Evolutionary conservation across 2,113 vertebrate species (phyloP), one percentile per base, ranked within the genome.

Genomic region (Scomber scombrus): DNA sequence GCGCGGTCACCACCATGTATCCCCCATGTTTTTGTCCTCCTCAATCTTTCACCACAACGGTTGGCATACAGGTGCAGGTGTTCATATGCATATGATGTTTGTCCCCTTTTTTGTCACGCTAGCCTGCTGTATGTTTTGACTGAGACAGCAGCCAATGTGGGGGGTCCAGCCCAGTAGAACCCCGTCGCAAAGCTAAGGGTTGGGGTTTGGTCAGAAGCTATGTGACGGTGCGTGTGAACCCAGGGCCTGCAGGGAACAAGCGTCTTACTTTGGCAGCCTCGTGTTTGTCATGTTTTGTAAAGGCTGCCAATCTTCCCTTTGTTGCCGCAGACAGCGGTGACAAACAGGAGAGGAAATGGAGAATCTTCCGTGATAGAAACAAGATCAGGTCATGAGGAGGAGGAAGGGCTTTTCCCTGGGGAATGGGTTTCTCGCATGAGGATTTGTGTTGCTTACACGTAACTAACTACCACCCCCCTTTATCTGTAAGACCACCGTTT

Each of bases 101-200:
- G 58, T 85, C 65, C 68, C 73, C 23, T 34, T 75, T 78, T 85
- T 72, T 90, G 85, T 91, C 87, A 89, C 81, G 79, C 90, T 26
- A 90, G 52, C 82, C 74, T n/a, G 11, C 71, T 54, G 31, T 18
- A 51, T 92, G 88, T 93, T 93, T 90, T 93, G 92, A 90, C 86
- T 90, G 68, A 91, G 46, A 21, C 60, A 3, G 69, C 75, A 70
- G 45, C 71, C 72, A 15, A 18, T 75, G 87, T 89, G 88, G 88
- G 90, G 88, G 87, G 86, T 88, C 85, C 52, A 55, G 61, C 52
- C 26, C 12, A 54, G 61, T 34, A 72, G 40, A 82, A 54, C 66
- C 72, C 78, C 46, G 19, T 61, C 46, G 62, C 57, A 7, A 19
- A 74, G 65, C 75, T 55, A 8, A 57, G 40, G 70, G 62, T 58